Conservation (phyloP, 2,113 vertebrate species). For the Melozone crissalis region DNA sequence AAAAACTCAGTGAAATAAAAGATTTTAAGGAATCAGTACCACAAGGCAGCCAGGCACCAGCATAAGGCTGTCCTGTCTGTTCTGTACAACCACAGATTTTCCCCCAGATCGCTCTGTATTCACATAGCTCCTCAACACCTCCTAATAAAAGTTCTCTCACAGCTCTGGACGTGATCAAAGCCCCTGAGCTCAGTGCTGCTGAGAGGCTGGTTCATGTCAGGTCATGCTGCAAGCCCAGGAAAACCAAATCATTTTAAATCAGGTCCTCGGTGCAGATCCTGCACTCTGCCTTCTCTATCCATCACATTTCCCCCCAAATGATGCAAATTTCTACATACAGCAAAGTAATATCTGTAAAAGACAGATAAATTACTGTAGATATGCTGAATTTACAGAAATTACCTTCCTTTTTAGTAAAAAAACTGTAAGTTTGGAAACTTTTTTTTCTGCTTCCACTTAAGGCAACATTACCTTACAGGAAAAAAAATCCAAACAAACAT, state of each 20-base stretch:
- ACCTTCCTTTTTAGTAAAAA: neutral
- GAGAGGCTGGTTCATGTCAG: neutral
- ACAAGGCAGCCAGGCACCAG: neutral
- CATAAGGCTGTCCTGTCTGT: neutral
- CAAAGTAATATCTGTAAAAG: neutral
- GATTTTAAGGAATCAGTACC: neutral
- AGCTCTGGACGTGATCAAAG: neutral
- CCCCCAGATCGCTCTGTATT: neutral
- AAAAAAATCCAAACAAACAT: neutral
- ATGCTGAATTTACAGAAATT: neutral
- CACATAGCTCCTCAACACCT: neutral
- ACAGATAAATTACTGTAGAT: neutral
- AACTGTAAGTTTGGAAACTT: rapidly evolving
- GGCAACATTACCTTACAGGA: neutral
- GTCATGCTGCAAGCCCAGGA: neutral
- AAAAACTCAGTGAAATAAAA: neutral
- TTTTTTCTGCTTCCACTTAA: neutral
- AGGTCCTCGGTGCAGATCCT: neutral
- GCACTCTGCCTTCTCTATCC: neutral
- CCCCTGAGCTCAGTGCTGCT: neutral
- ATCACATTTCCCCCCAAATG: neutral
- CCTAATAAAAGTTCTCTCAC: neutral
- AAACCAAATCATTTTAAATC: neutral
- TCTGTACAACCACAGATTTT: neutral
- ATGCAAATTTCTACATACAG: neutral